A percentile compares a stretch with the other conserved stretches of the same genome.
Evolutionary conservation across 2,113 vertebrate genomes (phyloP).

Genomic region (Istiophorus platypterus): DNA sequence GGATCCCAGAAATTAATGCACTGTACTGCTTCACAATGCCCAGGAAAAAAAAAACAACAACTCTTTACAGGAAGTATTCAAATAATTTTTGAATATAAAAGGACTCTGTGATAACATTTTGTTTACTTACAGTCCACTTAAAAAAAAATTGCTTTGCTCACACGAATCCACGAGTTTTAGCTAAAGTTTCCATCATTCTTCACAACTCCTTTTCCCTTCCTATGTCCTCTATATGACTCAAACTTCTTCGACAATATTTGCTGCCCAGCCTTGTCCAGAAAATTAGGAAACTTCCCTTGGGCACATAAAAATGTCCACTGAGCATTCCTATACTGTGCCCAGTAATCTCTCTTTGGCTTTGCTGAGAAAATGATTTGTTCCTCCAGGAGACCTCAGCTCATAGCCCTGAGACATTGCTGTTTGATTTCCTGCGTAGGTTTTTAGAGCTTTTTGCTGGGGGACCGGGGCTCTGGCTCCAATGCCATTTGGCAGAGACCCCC

Average conservation of each 20-base stretch:
- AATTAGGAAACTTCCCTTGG: slow-evolving; percentile 78
- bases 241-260: slow-evolving; percentile 78
- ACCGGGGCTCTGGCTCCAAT: slow-evolving; percentile 66
- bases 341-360: slow-evolving; percentile 81
- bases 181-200: slow-evolving; percentile 46
- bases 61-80: slow-evolving; percentile 60
- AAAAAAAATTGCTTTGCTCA: slow-evolving; percentile 19
- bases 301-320: slow-evolving; percentile 75
- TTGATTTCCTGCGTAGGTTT: slow-evolving; percentile 83
- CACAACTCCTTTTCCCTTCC: slow-evolving; percentile 43
- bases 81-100: slow-evolving; percentile 45
- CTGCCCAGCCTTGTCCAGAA: slow-evolving; percentile 72
- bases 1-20: slow-evolving; percentile 71
- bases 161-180: not conserved
- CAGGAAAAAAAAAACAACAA: slow-evolving; percentile 44
- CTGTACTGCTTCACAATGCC: slow-evolving; percentile 56
- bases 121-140: slow-evolving; percentile 45
- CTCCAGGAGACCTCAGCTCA: slow-evolving; percentile 80
- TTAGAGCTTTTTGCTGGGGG: slow-evolving; percentile 72
- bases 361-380: slow-evolving; percentile 82
- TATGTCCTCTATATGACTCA: slow-evolving; percentile 54
- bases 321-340: slow-evolving; percentile 80
- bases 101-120: slow-evolving; percentile 37
- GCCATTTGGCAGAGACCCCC: slow-evolving; percentile 73
- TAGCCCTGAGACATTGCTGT: slow-evolving; percentile 79